These are phyloP conservation scores for Oncorhynchus gorbuscha DNA, from an alignment of 2,113 vertebrate species.

Conservation along the genomic window DNA sequence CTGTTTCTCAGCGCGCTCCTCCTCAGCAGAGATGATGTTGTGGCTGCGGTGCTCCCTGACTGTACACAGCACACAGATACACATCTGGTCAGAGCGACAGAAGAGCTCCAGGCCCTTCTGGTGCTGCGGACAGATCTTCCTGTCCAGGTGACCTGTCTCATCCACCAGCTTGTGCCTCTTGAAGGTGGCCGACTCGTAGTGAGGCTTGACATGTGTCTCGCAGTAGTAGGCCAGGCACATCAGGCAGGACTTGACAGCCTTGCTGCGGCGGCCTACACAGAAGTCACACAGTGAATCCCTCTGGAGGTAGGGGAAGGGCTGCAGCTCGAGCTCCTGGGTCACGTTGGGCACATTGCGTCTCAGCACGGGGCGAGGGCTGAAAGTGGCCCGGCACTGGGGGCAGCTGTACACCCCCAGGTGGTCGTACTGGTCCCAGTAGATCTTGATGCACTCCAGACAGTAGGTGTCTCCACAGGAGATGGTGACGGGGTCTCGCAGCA, in stretches of 20 bases:
- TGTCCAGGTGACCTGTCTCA: constrained; percentile 60
- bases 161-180: constrained; percentile 79
- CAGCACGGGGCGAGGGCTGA: constrained; percentile 72
- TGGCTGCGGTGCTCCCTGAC: constrained; percentile 76
- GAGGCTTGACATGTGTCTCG: constrained; percentile 77
- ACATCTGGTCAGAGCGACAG: constrained; percentile 72
- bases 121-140: constrained; percentile 77
- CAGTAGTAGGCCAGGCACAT: constrained; percentile 78
- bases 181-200: constrained; percentile 76
- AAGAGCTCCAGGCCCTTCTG: constrained; percentile 78
- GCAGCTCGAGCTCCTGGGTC: constrained; percentile 34
- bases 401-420: constrained; percentile 74
- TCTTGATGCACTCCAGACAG: constrained; percentile 77
- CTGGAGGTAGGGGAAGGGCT: constrained; percentile 62
- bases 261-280: constrained; percentile 72
- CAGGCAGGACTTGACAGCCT: constrained; percentile 77
- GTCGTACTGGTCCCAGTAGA: constrained; percentile 80
- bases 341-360: constrained; percentile 61
- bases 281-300: constrained; percentile 75
- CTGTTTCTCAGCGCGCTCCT: constrained; percentile 77
- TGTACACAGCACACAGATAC: constrained; percentile 74
- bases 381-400: constrained; percentile 70
- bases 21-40: constrained; percentile 74
- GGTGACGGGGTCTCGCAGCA: constrained; percentile 67
- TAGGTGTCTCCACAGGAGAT: constrained; percentile 76